Percentiles rank a stretch among this genome's conserved stretches.
These are phyloP conservation scores for Hylaeus volcanicus DNA, from an alignment of 1,140 invertebrate species.

Conservation along the genomic window DNA sequence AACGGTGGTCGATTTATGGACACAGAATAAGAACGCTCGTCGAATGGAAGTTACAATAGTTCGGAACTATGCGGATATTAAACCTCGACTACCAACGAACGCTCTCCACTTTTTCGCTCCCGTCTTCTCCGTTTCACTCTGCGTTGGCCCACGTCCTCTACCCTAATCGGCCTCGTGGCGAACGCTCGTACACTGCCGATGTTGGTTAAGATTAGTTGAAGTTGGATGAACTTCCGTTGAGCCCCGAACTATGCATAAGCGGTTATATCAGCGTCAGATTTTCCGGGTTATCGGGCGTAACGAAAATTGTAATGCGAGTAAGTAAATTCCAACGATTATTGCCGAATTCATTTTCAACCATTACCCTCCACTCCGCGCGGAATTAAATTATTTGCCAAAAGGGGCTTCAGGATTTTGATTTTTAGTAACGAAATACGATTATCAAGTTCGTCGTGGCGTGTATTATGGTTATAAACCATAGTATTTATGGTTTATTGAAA, in stretches of 20 bases:
- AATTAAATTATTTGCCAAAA: no score
- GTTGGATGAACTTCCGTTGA: slow-evolving; percentile 57
- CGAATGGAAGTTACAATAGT: slow-evolving; percentile 50
- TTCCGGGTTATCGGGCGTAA: slow-evolving; percentile 45
- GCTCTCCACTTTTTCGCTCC: slow-evolving; percentile 44
- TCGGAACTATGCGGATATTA: slow-evolving; percentile 64
- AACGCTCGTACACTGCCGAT: slow-evolving; percentile 34
- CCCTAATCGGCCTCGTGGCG: slow-evolving; percentile 50
- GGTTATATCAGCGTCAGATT: slow-evolving; percentile 61
- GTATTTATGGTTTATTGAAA: no score
- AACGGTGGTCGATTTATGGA: slow-evolving; percentile 26
- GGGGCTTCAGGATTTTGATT: no score
- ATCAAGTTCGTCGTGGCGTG: no score
- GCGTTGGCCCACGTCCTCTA: slow-evolving; percentile 28
- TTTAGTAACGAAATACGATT: no score
- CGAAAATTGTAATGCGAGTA: slow-evolving; percentile 32
- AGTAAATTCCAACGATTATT: slow-evolving; percentile 19
- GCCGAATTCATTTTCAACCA: neutral
- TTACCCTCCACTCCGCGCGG: no score
- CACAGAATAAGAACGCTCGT: slow-evolving; percentile 42
- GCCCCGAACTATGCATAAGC: slow-evolving; percentile 63
- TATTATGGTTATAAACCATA: no score
- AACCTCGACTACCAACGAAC: slow-evolving; percentile 48
- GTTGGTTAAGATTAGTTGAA: slow-evolving; percentile 68
- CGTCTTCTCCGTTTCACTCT: slow-evolving; percentile 39